Base-by-base conservation (phyloP, 2,797 vertebrate species). In the Gymnodraco acuticeps region DNA sequence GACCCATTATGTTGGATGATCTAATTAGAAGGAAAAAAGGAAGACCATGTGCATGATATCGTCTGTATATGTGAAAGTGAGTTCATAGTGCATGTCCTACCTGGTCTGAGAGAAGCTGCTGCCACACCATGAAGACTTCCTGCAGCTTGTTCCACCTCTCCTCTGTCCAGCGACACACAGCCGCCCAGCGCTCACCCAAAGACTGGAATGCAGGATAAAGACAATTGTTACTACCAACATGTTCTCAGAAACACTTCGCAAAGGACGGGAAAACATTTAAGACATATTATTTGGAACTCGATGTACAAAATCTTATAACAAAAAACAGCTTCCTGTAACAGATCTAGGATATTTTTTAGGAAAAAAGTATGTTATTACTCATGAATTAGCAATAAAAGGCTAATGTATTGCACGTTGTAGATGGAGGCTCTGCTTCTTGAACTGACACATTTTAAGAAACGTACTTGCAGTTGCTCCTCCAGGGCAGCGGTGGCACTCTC, bases 131-230 rank as follows among this genome's bases (percentile, higher is more conserved):
- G 23, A 96, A 96, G 78, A 96, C 92, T 67, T 99, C 96, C 80
- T 98, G 97, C 46, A 99, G 87, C 80, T 96, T 96, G 61, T 94
- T 93, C 93, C 97, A 97, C 15, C 95, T 93, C 65, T 99, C 97
- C 71, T 99, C 98, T 0, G 98, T 99, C 98, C 98, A 99, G 20
- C 95, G 97, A 81, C 98, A 99, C 83, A 99, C 98, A 0, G 97
- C 98, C 3, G 97, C 97, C 98, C 98, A 99, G 19, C 98, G 95
- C 76, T 99, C 97, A 0, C 98, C 98, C 38, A 99, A 93, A 65
- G 95, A 95, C 98, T 82, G 98, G 78, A 62, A 72, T 51, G 31
- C 62, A 76, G 33, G 19, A 77, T 7, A 5, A 41, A 67, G 10
- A 72, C 5, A 80, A 55, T 42, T 1, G 10, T 54, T 1, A 46